Conservation (phyloP, 2,113 vertebrate genomes). For the Trinectes maculatus region DNA sequence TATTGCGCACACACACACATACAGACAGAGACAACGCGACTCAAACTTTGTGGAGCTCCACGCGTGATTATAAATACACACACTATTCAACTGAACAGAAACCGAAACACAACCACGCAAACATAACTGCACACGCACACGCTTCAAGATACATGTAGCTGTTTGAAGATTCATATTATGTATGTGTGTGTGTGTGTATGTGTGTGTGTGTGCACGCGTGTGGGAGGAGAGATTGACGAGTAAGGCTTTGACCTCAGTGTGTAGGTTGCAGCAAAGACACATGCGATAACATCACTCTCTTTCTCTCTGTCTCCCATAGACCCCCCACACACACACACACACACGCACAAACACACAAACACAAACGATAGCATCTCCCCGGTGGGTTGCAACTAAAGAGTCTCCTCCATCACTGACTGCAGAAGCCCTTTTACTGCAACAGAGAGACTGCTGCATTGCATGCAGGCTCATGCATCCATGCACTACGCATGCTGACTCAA, state of each 20-base stretch:
- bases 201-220: background rate
- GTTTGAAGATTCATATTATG: conserved; percentile 1
- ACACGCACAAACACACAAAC: conserved; percentile 20
- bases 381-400: conserved; percentile 71
- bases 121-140: background rate
- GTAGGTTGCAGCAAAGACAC: conserved; percentile 68
- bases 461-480: conserved; percentile 24
- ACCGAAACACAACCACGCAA: background rate
- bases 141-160: background rate
- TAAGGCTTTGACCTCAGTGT: conserved; percentile 62
- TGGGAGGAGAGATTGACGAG: conserved; percentile 54
- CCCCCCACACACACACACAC: conserved; percentile 27
- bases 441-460: conserved; percentile 47
- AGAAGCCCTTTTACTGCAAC: conserved; percentile 71
- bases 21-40: conserved; percentile 10
- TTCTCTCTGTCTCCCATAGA: conserved; percentile 7
- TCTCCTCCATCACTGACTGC: conserved; percentile 77
- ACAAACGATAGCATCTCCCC: conserved; percentile 61
- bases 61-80: conserved; percentile 1
- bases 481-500: conserved; percentile 56
- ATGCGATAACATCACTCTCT: conserved; percentile 62
- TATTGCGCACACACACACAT: conserved; percentile 12
- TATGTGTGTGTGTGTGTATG: background rate
- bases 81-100: background rate
- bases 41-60: conserved; percentile 15